phyloP scores from a whole-genome alignment of 2,113 vertebrate species.

The Steatornis caripensis region DNA sequence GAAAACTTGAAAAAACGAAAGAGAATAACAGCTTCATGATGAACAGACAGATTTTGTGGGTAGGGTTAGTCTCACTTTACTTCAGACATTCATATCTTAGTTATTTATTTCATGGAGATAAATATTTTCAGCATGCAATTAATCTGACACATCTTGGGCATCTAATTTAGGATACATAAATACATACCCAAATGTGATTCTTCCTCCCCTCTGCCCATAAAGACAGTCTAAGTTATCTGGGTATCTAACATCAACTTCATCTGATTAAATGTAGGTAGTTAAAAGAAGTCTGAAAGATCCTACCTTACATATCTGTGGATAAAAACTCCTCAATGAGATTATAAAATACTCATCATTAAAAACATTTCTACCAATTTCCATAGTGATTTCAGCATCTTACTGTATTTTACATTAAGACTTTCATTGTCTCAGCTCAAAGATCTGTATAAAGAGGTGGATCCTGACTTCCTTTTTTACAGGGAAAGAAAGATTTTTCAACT shows the following conservation, averaged over 20 bases:
- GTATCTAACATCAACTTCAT: neutral
- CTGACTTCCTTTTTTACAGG: neutral
- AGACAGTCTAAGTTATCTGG: neutral
- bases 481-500: neutral
- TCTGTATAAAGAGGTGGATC: neutral
- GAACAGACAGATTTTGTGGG: neutral
- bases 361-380: neutral
- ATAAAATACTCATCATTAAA: neutral
- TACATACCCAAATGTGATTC: neutral
- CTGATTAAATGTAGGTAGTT: neutral
- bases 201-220: neutral
- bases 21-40: neutral
- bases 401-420: neutral
- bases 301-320: neutral
- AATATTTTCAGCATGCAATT: neutral
- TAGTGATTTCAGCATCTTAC: neutral
- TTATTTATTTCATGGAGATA: neutral
- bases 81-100: neutral
- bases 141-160: neutral
- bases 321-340: neutral
- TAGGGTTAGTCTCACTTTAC: neutral
- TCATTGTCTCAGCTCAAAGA: neutral
- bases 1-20: neutral
- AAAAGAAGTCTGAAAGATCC: neutral
- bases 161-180: neutral